Conservation (phyloP, 2,797 vertebrate species). For the Smutsia temminckii region DNA sequence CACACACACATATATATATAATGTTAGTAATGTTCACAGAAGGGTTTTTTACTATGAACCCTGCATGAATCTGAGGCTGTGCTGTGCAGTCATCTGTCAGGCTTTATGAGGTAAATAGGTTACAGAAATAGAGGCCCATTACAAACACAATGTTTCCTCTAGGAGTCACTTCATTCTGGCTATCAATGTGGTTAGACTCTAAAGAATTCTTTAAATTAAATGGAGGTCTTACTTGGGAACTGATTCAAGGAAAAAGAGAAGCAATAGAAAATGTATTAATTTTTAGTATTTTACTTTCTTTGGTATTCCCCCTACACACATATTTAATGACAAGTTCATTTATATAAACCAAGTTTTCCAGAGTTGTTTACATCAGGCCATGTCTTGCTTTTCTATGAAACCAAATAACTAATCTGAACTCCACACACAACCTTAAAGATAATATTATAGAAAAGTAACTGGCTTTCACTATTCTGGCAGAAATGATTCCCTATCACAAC, state of each 20-base stretch:
- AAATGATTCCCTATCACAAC: background rate
- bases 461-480: constrained; percentile 22
- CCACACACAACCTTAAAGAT: background rate
- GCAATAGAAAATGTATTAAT: constrained; percentile 61
- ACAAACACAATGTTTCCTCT: constrained; percentile 61
- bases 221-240: constrained; percentile 50
- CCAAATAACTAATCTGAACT: background rate
- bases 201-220: constrained; percentile 74
- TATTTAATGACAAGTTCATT: constrained; percentile 24
- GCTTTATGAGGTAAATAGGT: constrained; percentile 74
- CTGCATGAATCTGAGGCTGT: constrained; percentile 45
- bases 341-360: constrained; percentile 24
- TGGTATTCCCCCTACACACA: background rate
- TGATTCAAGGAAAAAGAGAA: constrained; percentile 53
- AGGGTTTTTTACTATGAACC: constrained; percentile 37
- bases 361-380: background rate
- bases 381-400: constrained; percentile 29
- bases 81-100: constrained; percentile 50
- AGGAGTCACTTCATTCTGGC: constrained; percentile 59
- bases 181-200: constrained; percentile 46
- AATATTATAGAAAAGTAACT: constrained; percentile 9
- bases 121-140: constrained; percentile 66
- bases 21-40: constrained; percentile 24
- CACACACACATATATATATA: background rate
- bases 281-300: constrained; percentile 58